phyloP scores from a whole-genome alignment of 1,140 invertebrate species.

The Platorchestia sp. region DNA sequence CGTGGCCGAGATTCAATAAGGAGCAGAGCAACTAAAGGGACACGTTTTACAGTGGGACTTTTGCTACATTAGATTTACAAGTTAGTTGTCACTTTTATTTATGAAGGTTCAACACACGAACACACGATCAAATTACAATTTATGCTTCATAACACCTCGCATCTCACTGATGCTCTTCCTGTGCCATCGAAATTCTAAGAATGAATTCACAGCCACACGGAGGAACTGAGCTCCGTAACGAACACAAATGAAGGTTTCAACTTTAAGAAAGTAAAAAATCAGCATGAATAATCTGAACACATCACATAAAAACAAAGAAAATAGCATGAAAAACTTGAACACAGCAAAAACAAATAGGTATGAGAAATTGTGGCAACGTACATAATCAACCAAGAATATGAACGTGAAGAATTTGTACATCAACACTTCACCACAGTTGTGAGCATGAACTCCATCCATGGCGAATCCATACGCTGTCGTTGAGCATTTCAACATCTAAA shows the following conservation, averaged over 20 bases:
- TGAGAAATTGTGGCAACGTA: too few relatives aligned
- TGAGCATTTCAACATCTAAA: background rate
- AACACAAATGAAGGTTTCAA: background rate
- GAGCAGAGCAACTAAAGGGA: background rate
- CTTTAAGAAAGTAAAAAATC: background rate
- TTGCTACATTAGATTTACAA: background rate
- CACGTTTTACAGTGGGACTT: background rate
- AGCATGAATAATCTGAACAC: too few relatives aligned
- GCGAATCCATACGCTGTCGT: background rate
- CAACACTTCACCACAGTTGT: background rate
- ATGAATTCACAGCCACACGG: background rate
- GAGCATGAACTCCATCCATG: background rate
- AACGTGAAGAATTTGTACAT: background rate
- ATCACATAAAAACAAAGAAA: too few relatives aligned
- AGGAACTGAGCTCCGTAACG: background rate
- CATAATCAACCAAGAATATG: background rate
- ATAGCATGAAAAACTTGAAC: too few relatives aligned
- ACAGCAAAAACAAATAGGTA: too few relatives aligned
- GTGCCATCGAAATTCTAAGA: background rate
- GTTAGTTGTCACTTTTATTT: background rate
- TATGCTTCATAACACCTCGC: background rate
- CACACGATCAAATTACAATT: background rate
- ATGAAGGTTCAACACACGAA: background rate
- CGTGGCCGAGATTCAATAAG: background rate
- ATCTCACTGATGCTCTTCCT: background rate